These are phyloP conservation scores for Ammodramus savannarum DNA, from an alignment of 2,113 vertebrate genomes.

Conservation along the genomic window DNA sequence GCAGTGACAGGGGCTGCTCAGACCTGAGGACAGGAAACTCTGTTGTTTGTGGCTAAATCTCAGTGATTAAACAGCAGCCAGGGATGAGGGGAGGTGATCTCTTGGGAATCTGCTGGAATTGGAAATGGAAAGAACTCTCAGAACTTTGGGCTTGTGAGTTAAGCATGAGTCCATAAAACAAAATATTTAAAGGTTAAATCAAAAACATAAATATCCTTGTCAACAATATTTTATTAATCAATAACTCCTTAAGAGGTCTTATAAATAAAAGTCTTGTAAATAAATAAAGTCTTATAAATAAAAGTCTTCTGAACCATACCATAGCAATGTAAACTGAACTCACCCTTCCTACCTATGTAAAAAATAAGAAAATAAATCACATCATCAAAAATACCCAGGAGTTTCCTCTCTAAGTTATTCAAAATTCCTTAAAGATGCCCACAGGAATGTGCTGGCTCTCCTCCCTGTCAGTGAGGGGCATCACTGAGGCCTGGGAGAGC, in stretches of 20 bases:
- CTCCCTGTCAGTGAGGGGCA: background rate
- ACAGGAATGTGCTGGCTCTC: background rate
- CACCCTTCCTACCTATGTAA: background rate
- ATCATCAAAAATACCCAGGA: background rate
- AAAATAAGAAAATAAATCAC: background rate
- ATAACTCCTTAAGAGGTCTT: background rate
- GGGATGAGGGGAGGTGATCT: background rate
- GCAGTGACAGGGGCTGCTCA: background rate
- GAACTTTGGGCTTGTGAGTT: background rate
- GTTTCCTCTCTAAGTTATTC: background rate
- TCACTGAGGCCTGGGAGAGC: fast-evolving
- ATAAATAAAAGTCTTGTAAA: background rate
- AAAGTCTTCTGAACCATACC: background rate
- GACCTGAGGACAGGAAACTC: background rate
- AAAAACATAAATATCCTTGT: background rate
- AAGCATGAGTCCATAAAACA: background rate
- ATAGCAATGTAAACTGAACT: background rate
- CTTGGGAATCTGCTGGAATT: background rate
- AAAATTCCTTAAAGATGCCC: background rate
- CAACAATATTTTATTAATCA: background rate
- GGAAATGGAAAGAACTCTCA: background rate
- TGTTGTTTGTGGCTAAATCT: background rate
- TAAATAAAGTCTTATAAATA: background rate
- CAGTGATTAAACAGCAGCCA: background rate
- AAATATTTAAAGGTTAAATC: background rate